These are phyloP conservation scores for Coronaproctus castanopsis DNA, from an alignment of 2,888 invertebrate genomes.

Conservation along the genomic window DNA sequence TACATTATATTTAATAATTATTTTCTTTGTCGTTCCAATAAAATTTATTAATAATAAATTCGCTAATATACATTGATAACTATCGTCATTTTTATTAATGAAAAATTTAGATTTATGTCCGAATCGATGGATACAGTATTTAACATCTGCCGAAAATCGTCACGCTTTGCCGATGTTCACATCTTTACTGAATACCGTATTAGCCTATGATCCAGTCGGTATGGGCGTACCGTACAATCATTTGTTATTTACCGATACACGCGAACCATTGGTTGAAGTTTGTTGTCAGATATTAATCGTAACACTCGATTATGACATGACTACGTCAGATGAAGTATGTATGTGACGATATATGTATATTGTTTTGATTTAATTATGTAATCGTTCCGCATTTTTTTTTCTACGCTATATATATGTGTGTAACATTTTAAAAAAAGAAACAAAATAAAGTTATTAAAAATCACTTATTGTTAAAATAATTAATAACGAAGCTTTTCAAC, in stretches of 20 bases:
- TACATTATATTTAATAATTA: no score
- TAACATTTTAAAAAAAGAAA: no score
- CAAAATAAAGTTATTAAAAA: no score
- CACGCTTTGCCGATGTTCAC: constrained; percentile 97
- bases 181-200: constrained; percentile 86
- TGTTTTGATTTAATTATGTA: neutral
- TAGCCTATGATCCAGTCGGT: constrained; percentile 96
- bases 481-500: no score
- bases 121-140: constrained; percentile 42
- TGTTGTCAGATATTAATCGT: constrained; percentile 86
- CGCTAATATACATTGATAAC: no score
- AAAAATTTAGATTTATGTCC: constrained; percentile 13
- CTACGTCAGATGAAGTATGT: constrained; percentile 40
- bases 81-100: no score
- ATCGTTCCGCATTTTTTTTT: no score
- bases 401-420: no score
- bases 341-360: no score
- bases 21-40: no score
- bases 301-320: constrained; percentile 83
- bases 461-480: no score
- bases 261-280: constrained; percentile 85
- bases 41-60: no score
- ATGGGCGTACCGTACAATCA: constrained; percentile 96
- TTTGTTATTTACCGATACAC: constrained; percentile 73
- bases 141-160: constrained; percentile 42